A percentile compares a stretch with the other conserved stretches of the same genome.
phyloP scores from a whole-genome alignment of 2,113 vertebrate genomes.

The Hippoglossus stenolepis region DNA sequence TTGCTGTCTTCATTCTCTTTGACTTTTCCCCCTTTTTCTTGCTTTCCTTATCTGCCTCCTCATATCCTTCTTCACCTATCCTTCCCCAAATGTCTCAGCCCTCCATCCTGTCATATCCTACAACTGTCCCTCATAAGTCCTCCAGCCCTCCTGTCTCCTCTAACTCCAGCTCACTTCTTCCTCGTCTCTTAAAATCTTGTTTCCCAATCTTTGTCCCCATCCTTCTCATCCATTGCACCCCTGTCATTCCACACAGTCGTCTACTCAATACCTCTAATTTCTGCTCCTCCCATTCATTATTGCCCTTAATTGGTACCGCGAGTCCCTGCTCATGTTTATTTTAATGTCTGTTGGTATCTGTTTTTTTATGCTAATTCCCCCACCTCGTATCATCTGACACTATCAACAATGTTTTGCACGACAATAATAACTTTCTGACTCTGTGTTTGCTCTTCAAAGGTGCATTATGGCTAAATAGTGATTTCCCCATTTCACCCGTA shows the following conservation, averaged over 20 bases:
- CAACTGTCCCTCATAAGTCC: not conserved
- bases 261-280: conserved; percentile 60
- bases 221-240: conserved; percentile 26
- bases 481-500: too few species aligned
- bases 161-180: conserved; percentile 2
- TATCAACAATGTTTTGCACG: too few species aligned
- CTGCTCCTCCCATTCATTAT: conserved; percentile 33
- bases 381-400: too few species aligned
- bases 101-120: not conserved
- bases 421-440: too few species aligned
- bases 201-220: conserved; percentile 5
- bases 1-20: not conserved
- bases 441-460: too few species aligned
- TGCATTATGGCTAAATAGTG: too few species aligned
- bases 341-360: not conserved
- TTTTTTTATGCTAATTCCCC: too few species aligned
- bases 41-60: not conserved
- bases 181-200: conserved; percentile 14
- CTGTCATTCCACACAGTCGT: conserved; percentile 46
- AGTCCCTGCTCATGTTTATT: conserved; percentile 40
- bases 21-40: not conserved
- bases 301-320: conserved; percentile 11
- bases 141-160: not conserved
- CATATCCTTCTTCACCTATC: not conserved
- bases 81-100: too few species aligned